phyloP scores from a whole-genome alignment of 2,888 invertebrate genomes.

The Dyspetes luteomarginatus region DNA sequence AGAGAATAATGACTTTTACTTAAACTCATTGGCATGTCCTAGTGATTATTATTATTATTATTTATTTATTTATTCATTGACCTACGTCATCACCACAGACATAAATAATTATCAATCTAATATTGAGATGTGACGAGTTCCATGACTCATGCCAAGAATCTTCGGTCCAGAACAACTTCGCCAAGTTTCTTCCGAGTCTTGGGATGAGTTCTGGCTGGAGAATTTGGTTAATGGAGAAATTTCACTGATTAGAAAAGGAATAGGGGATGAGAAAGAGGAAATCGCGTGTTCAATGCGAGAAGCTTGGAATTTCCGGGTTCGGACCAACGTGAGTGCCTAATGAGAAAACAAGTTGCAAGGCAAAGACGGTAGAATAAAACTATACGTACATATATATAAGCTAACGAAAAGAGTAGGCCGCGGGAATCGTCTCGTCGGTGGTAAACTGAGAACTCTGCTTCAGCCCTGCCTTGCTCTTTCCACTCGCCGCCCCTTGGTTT shows the following conservation, averaged over 20 bases:
- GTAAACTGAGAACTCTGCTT: slow-evolving; percentile 12
- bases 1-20: too few species aligned
- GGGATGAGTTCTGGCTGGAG: not conserved
- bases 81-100: too few species aligned
- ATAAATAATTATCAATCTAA: not conserved
- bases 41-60: too few species aligned
- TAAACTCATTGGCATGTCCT: too few species aligned
- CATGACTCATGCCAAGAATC: too few species aligned
- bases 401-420: not conserved
- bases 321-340: slow-evolving; percentile 1
- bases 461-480: not conserved
- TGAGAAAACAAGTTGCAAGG: slow-evolving; percentile 5
- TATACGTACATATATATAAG: not conserved
- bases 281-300: slow-evolving; percentile 18
- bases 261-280: not conserved
- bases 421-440: slow-evolving; percentile 18
- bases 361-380: not conserved
- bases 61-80: too few species aligned
- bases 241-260: slow-evolving; percentile 34
- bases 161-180: not conserved
- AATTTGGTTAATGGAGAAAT: slow-evolving; percentile 9
- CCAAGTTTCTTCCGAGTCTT: not conserved
- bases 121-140: not conserved
- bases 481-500: slow-evolving; percentile 7
- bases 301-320: slow-evolving; percentile 1